These are phyloP conservation scores for Nasonovia ribisnigri DNA, from an alignment of 2,888 invertebrate species.

Conservation along the genomic window DNA sequence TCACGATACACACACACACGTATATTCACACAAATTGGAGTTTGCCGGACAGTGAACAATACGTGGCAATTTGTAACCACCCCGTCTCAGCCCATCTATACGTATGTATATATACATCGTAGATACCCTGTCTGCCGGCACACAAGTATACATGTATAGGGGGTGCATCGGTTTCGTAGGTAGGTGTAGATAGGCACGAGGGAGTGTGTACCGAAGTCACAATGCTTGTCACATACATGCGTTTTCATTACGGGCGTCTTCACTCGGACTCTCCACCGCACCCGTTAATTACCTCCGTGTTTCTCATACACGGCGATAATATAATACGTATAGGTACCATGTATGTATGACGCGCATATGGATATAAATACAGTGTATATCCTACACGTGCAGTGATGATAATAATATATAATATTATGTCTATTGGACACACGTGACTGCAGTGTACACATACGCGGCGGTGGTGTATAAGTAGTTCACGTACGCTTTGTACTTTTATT, in stretches of 20 bases:
- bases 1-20: neutral
- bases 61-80: conserved; percentile 62
- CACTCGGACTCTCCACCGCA: conserved; percentile 18
- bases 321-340: neutral
- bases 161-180: neutral
- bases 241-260: conserved; percentile 53
- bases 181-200: neutral
- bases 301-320: neutral
- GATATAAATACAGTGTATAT: neutral
- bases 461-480: neutral
- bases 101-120: conserved; percentile 4
- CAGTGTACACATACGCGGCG: neutral
- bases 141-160: neutral
- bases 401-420: conserved; percentile 6
- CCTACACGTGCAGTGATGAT: neutral
- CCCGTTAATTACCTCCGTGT: conserved; percentile 39
- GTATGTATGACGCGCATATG: neutral
- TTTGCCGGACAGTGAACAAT: conserved; percentile 64
- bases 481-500: neutral
- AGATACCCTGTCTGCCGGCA: neutral
- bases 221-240: conserved; percentile 61
- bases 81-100: neutral
- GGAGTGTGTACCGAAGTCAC: conserved; percentile 30
- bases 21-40: conserved; percentile 55
- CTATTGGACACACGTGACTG: neutral